phyloP scores from a whole-genome alignment of 2,113 vertebrate genomes.

The Zonotrichia leucophrys region DNA sequence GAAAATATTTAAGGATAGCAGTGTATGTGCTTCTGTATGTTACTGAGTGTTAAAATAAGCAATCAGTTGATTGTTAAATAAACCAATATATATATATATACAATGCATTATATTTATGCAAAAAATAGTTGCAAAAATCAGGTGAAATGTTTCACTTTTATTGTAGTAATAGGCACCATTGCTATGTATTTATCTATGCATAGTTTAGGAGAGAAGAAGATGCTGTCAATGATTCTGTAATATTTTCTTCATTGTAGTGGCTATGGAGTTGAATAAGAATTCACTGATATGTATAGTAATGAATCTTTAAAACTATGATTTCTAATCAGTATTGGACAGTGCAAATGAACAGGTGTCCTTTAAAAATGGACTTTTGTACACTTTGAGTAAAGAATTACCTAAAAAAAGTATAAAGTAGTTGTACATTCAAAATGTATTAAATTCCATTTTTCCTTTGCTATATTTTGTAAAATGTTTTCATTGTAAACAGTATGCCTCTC shows the following conservation, averaged over 20 bases:
- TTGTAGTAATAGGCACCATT: slow-evolving; percentile 60
- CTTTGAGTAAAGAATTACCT: slow-evolving; percentile 73
- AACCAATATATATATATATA: not conserved
- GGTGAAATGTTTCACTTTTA: slow-evolving; percentile 56
- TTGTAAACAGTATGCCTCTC: slow-evolving; percentile 75
- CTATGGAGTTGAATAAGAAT: slow-evolving; percentile 68
- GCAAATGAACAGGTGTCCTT: slow-evolving; percentile 58
- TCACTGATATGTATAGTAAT: slow-evolving; percentile 68
- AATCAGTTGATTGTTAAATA: slow-evolving; percentile 34
- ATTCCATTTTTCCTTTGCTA: slow-evolving; percentile 71
- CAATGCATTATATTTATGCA: slow-evolving; percentile 49
- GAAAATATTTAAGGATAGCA: slow-evolving; percentile 68
- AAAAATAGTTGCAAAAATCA: slow-evolving; percentile 57
- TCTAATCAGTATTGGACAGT: slow-evolving; percentile 61
- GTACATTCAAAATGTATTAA: slow-evolving; percentile 78
- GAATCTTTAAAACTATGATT: slow-evolving; percentile 61
- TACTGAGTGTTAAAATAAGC: slow-evolving; percentile 64
- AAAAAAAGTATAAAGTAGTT: slow-evolving; percentile 71
- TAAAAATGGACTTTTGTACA: slow-evolving; percentile 71
- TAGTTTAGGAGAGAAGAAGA: slow-evolving; percentile 68
- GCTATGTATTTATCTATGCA: slow-evolving; percentile 70
- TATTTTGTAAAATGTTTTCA: slow-evolving; percentile 76
- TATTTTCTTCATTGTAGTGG: slow-evolving; percentile 71
- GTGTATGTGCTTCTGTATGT: slow-evolving; percentile 57
- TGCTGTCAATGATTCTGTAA: slow-evolving; percentile 68